phyloP scores from a whole-genome alignment of 2,113 vertebrate species.

The Tichodroma muraria region DNA sequence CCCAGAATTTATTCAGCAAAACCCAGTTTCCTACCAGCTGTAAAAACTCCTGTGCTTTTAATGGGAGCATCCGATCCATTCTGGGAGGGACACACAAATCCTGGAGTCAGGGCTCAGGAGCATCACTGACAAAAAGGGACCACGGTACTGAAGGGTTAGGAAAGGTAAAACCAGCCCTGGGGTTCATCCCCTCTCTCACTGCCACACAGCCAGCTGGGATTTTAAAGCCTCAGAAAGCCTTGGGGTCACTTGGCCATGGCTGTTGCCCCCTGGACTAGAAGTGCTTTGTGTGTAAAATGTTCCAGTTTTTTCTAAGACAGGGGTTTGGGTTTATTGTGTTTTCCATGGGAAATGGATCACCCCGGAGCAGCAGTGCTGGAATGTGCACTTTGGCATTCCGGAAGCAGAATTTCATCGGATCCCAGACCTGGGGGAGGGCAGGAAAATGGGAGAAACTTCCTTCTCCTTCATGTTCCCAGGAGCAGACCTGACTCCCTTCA shows the following conservation, averaged over 20 bases:
- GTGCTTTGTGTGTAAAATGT: not conserved
- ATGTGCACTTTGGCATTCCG: not conserved
- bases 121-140: not conserved
- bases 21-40: not conserved
- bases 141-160: not conserved
- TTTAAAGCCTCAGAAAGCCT: not conserved
- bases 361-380: not conserved
- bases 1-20: not conserved
- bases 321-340: not conserved
- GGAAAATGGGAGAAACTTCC: not conserved
- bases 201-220: not conserved
- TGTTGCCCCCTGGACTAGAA: not conserved
- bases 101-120: not conserved
- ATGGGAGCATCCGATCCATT: not conserved
- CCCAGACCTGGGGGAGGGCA: not conserved
- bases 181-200: not conserved
- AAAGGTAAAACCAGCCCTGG: not conserved
- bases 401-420: not conserved
- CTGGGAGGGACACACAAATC: not conserved
- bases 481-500: not conserved
- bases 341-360: not conserved
- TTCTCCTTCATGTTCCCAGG: not conserved
- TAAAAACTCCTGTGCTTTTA: not conserved
- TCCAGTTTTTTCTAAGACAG: too few species aligned
- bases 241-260: not conserved